Evolutionary conservation across 2,888 invertebrate genomes (phyloP).

Genomic region (Eupithecia centaureata): DNA sequence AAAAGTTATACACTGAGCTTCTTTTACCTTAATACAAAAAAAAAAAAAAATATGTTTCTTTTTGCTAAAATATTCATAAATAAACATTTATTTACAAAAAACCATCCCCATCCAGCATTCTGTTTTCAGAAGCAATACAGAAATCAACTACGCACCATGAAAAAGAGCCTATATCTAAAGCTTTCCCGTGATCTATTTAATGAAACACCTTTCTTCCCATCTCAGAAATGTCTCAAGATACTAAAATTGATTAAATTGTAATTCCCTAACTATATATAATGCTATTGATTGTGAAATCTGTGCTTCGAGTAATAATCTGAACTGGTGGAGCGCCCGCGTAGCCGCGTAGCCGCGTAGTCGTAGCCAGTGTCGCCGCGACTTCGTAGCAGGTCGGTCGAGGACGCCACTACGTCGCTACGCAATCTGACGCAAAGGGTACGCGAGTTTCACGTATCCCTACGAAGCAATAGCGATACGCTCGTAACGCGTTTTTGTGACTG

Average conservation of each 20-base stretch:
- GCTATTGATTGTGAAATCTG: slow-evolving; percentile 78
- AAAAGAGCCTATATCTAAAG: not conserved
- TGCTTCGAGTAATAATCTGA: slow-evolving; percentile 74
- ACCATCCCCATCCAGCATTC: not conserved
- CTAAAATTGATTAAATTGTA: slow-evolving; percentile 23
- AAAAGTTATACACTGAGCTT: not conserved
- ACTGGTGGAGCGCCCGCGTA: slow-evolving; percentile 72
- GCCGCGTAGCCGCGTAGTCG: slow-evolving; percentile 74
- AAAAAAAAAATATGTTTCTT: not conserved
- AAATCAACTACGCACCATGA: not conserved
- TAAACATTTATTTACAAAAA: not conserved
- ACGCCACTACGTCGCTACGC: slow-evolving; percentile 50
- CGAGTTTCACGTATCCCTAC: slow-evolving; percentile 38
- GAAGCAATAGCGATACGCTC: slow-evolving; percentile 26
- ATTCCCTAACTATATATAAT: slow-evolving; percentile 52
- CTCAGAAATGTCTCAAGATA: slow-evolving; percentile 8
- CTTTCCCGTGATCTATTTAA: not conserved
- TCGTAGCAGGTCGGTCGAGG: slow-evolving; percentile 67
- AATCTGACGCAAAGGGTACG: slow-evolving; percentile 38
- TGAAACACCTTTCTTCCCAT: slow-evolving; percentile 9
- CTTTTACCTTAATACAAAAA: not conserved
- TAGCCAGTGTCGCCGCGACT: slow-evolving; percentile 75
- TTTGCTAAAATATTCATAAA: not conserved
- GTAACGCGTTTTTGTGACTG: slow-evolving; percentile 50
- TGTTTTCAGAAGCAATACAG: not conserved